A percentile compares a stretch with the other conserved stretches of the same genome.
Conservation (phyloP, 2,888 invertebrate species). For the Ochropleura plecta region DNA sequence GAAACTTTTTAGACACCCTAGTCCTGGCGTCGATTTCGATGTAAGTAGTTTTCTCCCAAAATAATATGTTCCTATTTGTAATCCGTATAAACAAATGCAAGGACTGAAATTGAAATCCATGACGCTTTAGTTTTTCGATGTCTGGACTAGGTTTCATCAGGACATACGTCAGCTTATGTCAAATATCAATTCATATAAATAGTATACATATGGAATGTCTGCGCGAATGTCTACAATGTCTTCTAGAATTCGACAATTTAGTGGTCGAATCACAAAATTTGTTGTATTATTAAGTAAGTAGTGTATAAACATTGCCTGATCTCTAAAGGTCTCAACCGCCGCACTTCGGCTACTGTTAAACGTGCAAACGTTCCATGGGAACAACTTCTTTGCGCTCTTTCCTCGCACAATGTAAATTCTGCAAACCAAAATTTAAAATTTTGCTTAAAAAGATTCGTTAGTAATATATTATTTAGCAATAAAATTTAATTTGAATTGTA, state of each 20-base stretch:
- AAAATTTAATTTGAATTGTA: not conserved
- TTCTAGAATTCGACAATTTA: conserved; percentile 24
- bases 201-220: conserved; percentile 21
- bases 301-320: conserved; percentile 43
- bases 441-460: not conserved
- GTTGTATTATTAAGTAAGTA: conserved; percentile 51
- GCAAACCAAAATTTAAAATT: not conserved
- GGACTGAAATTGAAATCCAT: conserved; percentile 24
- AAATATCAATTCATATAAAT: conserved; percentile 49
- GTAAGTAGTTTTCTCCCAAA: conserved; percentile 14
- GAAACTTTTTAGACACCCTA: conserved; percentile 16
- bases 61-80: conserved; percentile 5
- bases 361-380: conserved; percentile 40
- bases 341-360: conserved; percentile 18
- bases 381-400: conserved; percentile 5
- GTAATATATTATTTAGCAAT: not conserved
- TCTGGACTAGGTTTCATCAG: conserved; percentile 13
- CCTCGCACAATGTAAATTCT: conserved; percentile 5
- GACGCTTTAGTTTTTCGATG: conserved; percentile 14
- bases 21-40: conserved; percentile 22
- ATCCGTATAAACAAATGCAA: not conserved
- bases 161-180: conserved; percentile 27
- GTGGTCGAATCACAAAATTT: conserved; percentile 58
- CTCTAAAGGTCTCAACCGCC: conserved; percentile 37
- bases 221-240: conserved; percentile 43